Evolutionary conservation across 1,140 invertebrate genomes (phyloP), one percentile per base, ranked within the genome.

Genomic region (Drosophila sp.): DNA sequence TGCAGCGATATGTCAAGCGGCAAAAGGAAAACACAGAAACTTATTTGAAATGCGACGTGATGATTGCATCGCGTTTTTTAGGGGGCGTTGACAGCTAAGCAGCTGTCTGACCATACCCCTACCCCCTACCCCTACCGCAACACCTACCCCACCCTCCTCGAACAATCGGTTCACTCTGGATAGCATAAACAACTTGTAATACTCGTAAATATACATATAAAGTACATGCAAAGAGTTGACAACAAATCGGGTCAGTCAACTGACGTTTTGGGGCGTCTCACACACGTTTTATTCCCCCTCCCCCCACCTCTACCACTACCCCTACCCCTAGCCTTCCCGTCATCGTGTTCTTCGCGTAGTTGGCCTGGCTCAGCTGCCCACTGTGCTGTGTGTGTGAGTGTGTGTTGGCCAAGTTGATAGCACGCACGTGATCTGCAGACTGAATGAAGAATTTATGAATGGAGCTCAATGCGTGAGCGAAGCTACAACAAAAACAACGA

Each of bases 381-480:
- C 65, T 32, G 13, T 59, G 40, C 8, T 7, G 40, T 48, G 45
- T 48, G 36, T 38, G 36, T 48, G 45, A 29, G 18, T 25, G 9
- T 8, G 14, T 25, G 48, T 36, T 73, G 63, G 63, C 54, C 57
- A 70, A 70, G 62, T 78, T 75, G 80, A 87, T 78, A 69, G 78
- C 78, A 57, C 83, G 82, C 82, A 89, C 82, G 82, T 87, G 82
- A 87, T 87, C 72, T 71, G 82, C 61, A 87, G 82, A 79, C 76
- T 59, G 72, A 86, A 86, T 87, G 82, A 69, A 76, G 82, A 87
- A 89, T 79, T 87, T 89, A 87, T 87, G 82, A 87, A 87, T 87
- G 82, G 41, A 87, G 76, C 54, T 51, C 14, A 25, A 18, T 74
- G 75, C 75, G 75, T 77, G 75, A 77, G 75, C 59, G 58, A 73